phyloP scores from a whole-genome alignment of 1,140 invertebrate species.

The Drosophila kohkoa region DNA sequence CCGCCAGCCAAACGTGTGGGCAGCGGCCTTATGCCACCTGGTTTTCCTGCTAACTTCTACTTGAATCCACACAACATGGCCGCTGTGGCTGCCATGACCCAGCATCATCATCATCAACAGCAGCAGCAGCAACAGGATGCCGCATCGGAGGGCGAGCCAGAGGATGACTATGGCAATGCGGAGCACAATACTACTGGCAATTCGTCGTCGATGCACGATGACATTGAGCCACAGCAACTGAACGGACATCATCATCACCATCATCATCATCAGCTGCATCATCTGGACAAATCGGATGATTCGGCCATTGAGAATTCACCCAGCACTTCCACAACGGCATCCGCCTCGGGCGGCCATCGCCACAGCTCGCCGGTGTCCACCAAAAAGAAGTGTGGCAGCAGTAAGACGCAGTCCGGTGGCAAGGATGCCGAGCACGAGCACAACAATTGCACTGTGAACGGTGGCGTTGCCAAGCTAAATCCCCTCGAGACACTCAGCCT shows the following conservation, averaged over 20 bases:
- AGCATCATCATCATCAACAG: conserved; percentile 58
- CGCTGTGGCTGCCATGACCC: conserved; percentile 73
- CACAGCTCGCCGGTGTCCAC: conserved; percentile 79
- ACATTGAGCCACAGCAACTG: conserved; percentile 58
- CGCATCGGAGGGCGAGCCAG: conserved; percentile 70
- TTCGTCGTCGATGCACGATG: conserved; percentile 68
- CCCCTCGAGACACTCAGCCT: conserved; percentile 71
- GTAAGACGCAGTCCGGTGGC: conserved; percentile 62
- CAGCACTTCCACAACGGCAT: conserved; percentile 75
- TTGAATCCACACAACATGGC: conserved; percentile 83
- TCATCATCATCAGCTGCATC: conserved; percentile 66
- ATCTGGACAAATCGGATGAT: conserved; percentile 79
- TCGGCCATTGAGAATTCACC: conserved; percentile 82
- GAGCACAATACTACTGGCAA: conserved; percentile 75
- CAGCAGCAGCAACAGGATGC: conserved; percentile 61
- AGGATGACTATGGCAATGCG: conserved; percentile 66
- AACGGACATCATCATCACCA: conserved; percentile 65
- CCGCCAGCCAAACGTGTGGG: conserved; percentile 87
- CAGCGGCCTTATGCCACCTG: conserved; percentile 67
- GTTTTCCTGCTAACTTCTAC: conserved; percentile 79
- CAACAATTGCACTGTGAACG: not conserved
- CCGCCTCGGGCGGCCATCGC: conserved; percentile 58
- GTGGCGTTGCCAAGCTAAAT: conserved; percentile 50
- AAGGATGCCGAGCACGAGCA: conserved; percentile 32
- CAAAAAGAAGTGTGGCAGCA: conserved; percentile 60